Conservation (phyloP, 2,888 invertebrate genomes). For the Cetonia aurata region DNA sequence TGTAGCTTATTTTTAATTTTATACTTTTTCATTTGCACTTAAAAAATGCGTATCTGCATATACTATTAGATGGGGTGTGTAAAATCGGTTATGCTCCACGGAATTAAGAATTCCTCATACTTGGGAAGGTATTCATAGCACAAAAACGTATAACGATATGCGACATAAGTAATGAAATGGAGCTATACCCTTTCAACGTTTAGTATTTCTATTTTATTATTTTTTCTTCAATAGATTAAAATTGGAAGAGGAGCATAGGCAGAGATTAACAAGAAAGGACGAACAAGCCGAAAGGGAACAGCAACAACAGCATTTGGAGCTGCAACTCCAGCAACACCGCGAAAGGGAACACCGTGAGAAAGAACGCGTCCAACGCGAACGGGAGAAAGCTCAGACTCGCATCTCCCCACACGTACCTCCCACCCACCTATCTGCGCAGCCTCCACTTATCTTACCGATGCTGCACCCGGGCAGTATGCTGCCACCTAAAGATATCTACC, state of each 20-base stretch:
- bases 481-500: slow-evolving; percentile 58
- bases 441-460: slow-evolving; percentile 61
- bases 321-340: slow-evolving; percentile 60
- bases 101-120: no score
- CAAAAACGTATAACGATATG: no score
- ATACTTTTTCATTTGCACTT: no score
- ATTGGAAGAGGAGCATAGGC: slow-evolving; percentile 78
- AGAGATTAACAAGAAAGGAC: slow-evolving; percentile 69
- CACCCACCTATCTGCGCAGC: slow-evolving; percentile 57
- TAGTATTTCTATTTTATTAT: slow-evolving; percentile 8
- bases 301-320: slow-evolving; percentile 68
- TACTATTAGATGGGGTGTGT: no score
- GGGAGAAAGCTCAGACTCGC: slow-evolving; percentile 63
- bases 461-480: slow-evolving; percentile 62
- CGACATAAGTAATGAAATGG: no score
- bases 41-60: no score
- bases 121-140: no score
- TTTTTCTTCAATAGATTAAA: slow-evolving; percentile 68
- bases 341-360: slow-evolving; percentile 68
- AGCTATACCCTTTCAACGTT: no score
- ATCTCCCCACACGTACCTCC: slow-evolving; percentile 64
- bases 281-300: slow-evolving; percentile 69
- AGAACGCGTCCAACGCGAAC: slow-evolving; percentile 68
- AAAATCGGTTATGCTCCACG: no score
- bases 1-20: no score